Percentiles rank a stretch among this genome's conserved stretches.
phyloP scores from a whole-genome alignment of 2,888 invertebrate genomes.

The Alviniconcha strummeri region DNA sequence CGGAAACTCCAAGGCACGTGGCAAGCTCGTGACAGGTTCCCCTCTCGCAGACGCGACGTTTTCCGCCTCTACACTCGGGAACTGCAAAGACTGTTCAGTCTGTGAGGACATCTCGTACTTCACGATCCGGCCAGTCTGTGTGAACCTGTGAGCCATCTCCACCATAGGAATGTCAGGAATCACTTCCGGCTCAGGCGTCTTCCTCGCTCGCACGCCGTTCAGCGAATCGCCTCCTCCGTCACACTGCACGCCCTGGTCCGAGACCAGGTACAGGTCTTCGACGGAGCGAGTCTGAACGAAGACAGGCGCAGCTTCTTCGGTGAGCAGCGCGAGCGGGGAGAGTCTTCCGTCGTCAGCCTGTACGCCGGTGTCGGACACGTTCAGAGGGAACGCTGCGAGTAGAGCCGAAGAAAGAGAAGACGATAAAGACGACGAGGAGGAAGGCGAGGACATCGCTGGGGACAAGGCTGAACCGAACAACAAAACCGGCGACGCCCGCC shows the following conservation, averaged over 20 bases:
- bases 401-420: no score
- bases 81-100: neutral
- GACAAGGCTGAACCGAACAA: slow-evolving; percentile 8
- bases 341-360: slow-evolving; percentile 49
- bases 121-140: slow-evolving; percentile 21
- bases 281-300: slow-evolving; percentile 35
- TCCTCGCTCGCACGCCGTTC: neutral
- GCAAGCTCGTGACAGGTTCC: no score
- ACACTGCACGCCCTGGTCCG: slow-evolving; percentile 52
- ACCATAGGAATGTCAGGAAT: neutral
- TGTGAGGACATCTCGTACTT: slow-evolving; percentile 33
- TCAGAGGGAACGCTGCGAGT: neutral
- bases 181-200: neutral
- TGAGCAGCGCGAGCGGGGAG: slow-evolving; percentile 45
- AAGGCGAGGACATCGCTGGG: neutral
- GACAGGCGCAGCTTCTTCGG: slow-evolving; percentile 39
- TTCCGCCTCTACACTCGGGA: no score
- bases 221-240: slow-evolving; percentile 11
- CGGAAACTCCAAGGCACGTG: no score
- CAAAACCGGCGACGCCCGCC: slow-evolving; percentile 41
- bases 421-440: slow-evolving; percentile 16
- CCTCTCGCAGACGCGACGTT: no score
- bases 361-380: slow-evolving; percentile 27
- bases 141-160: slow-evolving; percentile 19
- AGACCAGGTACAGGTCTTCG: slow-evolving; percentile 46